Evolutionary conservation across 2,888 invertebrate species (phyloP).

Genomic region (Pherbina coryleti): DNA sequence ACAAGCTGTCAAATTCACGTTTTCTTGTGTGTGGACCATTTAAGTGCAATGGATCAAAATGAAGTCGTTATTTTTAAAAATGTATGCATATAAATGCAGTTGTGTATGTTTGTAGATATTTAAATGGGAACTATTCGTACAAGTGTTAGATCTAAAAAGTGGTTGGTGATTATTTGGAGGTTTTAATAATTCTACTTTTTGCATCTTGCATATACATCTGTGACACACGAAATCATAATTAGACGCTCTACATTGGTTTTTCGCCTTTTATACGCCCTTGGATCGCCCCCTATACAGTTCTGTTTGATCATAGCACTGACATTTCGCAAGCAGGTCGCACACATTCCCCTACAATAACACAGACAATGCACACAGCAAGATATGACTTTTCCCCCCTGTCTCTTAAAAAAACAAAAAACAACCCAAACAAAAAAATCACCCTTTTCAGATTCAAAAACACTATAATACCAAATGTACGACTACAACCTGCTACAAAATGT

Average conservation of each 20-base stretch:
- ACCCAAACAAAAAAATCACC: neutral
- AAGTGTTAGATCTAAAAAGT: neutral
- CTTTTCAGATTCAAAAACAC: too few species aligned
- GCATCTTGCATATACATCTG: too few species aligned
- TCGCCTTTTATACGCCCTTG: too few species aligned
- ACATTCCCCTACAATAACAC: neutral
- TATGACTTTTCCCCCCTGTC: too few species aligned
- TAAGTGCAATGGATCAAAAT: constrained; percentile 30
- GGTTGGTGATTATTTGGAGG: neutral
- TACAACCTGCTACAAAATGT: constrained; percentile 43
- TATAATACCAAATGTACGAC: constrained; percentile 23
- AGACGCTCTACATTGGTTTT: too few species aligned
- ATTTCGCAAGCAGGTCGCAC: constrained; percentile 12
- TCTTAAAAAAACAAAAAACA: neutral
- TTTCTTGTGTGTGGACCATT: constrained; percentile 17
- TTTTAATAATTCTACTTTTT: too few species aligned
- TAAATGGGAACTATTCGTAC: neutral
- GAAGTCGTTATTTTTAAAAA: neutral
- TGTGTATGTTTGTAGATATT: neutral
- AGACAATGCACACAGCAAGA: too few species aligned
- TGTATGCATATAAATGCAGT: neutral
- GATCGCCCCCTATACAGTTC: neutral
- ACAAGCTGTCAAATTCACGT: constrained; percentile 31
- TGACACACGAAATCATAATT: too few species aligned
- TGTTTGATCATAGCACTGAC: neutral